Conservation (phyloP, 2,797 vertebrate species). For the Brotula barbata region DNA sequence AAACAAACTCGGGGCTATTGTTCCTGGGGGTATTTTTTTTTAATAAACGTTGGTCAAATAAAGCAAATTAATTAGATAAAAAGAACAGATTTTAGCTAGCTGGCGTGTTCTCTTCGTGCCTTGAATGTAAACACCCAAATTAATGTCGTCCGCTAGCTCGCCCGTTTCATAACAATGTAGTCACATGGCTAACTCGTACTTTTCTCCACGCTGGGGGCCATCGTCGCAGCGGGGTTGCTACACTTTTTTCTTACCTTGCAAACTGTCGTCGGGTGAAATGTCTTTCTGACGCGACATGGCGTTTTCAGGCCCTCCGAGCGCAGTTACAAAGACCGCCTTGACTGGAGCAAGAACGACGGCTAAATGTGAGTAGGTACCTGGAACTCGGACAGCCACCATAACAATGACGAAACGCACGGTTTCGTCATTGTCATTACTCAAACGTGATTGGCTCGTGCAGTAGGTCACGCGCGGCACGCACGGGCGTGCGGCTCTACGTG, state of each 20-base stretch:
- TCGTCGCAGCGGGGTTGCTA: too few species aligned
- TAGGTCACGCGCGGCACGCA: slow-evolving; percentile 16
- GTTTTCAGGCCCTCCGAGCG: neutral
- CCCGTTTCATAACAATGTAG: neutral
- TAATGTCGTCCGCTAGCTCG: neutral
- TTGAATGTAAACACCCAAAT: too few species aligned
- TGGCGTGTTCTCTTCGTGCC: neutral
- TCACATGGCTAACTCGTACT: slow-evolving; percentile 1
- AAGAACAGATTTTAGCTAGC: too few species aligned
- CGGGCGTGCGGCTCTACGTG: neutral
- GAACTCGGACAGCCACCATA: slow-evolving; percentile 55
- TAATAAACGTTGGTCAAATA: too few species aligned
- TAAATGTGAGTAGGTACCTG: slow-evolving; percentile 49
- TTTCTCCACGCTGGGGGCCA: slow-evolving; percentile 4
- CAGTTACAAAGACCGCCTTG: neutral
- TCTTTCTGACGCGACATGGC: slow-evolving; percentile 73
- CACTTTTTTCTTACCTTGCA: slow-evolving; percentile 75
- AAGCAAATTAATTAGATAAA: too few species aligned
- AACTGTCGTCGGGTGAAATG: slow-evolving; percentile 69
- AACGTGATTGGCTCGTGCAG: slow-evolving; percentile 59
- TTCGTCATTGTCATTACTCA: slow-evolving; percentile 72
- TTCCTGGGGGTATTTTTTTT: neutral
- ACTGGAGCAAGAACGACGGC: slow-evolving; percentile 34
- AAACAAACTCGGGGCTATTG: neutral
- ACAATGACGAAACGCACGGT: slow-evolving; percentile 75